These are phyloP conservation scores for Hydropotes inermis DNA, from an alignment of 2,113 vertebrate species.

Conservation along the genomic window DNA sequence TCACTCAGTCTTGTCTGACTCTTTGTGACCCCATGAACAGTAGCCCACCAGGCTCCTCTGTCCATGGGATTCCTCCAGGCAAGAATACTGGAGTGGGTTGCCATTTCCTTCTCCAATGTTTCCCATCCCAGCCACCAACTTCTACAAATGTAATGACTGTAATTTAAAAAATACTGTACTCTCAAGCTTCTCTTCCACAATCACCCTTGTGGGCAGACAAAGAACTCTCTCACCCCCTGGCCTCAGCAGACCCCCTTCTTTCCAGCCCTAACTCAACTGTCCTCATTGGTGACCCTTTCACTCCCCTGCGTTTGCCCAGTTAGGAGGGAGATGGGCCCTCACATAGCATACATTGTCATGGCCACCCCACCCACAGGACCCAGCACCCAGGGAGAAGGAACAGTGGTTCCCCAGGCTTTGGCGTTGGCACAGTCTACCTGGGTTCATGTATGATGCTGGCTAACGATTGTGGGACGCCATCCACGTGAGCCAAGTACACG, in stretches of 20 bases:
- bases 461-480: neutral
- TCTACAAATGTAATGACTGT: neutral
- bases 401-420: neutral
- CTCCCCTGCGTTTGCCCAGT: neutral
- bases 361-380: neutral
- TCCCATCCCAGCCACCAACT: neutral
- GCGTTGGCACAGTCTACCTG: neutral
- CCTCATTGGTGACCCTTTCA: neutral
- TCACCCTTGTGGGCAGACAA: neutral
- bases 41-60: neutral
- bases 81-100: neutral
- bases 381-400: neutral
- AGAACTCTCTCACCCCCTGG: neutral
- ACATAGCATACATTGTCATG: fast-evolving
- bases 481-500: neutral
- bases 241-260: neutral
- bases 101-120: neutral
- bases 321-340: neutral
- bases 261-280: neutral
- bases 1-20: neutral
- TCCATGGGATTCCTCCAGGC: neutral
- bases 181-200: neutral
- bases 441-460: neutral
- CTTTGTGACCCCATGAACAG: neutral
- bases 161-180: neutral